Base-by-base conservation (phyloP, 2,113 vertebrate genomes). In the Myocastor coypus region DNA sequence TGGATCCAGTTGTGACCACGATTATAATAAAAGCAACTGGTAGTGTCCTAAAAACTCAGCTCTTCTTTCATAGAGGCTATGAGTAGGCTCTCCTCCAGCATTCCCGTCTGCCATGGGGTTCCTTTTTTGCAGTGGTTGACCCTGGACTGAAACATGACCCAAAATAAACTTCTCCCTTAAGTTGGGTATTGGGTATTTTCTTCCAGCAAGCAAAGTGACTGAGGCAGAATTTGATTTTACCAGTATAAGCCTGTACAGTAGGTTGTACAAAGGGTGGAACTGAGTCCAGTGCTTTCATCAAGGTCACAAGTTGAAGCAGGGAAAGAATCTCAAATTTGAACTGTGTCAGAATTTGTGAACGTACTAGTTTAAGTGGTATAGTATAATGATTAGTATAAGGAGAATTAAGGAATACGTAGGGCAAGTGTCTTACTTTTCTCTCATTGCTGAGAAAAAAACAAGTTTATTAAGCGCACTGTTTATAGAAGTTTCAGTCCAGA, bases 1-100 rank as follows among this genome's bases (percentile, higher is more conserved):
- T 98, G 93, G 98, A 97, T 97, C 96, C 94, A 96, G 80, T 97
- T 97, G 96, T 91, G 96, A 97, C 96, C 63, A 80, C 77, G 80
- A 95, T 97, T 97, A 98, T 96, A 97, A 97, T 97, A 96, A 98
- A 97, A 98, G 95, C 94, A 95, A 81, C 37, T 85, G 81, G 78
- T 89, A 89, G 57, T 94, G 80, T 94, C 94, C 96, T 97, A 80
- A 95, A 98, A 97, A 92, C 86, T 97, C 61, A 98, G 93, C 90
- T 94, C 88, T 90, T 97, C 86, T 96, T 97, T 93, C 86, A 92
- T 32, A 97, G 96, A 8, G 30, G 13, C 26, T 42, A 50, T 14
- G 30, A 46, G 42, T 42, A 50, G 46, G 26, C 42, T 77, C 26
- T 46, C 26, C 73, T 73, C 73, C 26, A 8, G 0, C 73, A 30